phyloP scores from a whole-genome alignment of 2,888 invertebrate species.

The Oxytorus armatus region DNA sequence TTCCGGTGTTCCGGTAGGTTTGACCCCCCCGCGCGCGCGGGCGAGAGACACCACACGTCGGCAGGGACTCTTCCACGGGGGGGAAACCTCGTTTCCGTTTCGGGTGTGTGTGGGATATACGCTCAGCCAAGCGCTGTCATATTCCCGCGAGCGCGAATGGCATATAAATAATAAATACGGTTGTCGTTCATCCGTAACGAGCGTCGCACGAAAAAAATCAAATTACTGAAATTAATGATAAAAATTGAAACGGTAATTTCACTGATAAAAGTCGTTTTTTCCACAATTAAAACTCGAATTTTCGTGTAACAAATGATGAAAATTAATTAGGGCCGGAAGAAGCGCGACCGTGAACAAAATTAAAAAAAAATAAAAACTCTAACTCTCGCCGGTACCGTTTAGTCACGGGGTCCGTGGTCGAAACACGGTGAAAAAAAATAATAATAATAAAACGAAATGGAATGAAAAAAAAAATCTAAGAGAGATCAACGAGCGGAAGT shows the following conservation, averaged over 20 bases:
- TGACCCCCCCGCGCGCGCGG: conserved; percentile 74
- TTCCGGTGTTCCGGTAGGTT: conserved; percentile 85
- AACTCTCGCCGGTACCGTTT: conserved; percentile 63
- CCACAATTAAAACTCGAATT: no score
- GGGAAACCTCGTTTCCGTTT: conserved; percentile 78
- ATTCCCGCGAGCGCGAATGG: conserved; percentile 31
- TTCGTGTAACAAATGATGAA: background rate
- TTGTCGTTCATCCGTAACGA: conserved; percentile 9
- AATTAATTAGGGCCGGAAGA: conserved; percentile 3
- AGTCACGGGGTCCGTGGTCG: conserved; percentile 60
- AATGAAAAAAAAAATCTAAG: conserved; percentile 9
- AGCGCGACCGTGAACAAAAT: conserved; percentile 42
- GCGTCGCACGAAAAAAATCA: background rate
- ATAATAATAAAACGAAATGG: background rate
- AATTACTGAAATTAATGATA: background rate
- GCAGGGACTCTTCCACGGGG: conserved; percentile 43
- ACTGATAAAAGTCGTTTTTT: no score
- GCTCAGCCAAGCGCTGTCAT: conserved; percentile 73
- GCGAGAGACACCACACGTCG: conserved; percentile 59
- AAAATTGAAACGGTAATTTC: no score
- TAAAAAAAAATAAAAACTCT: conserved; percentile 22
- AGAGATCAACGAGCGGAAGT: conserved; percentile 75
- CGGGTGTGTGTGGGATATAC: conserved; percentile 81
- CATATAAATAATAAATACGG: conserved; percentile 10
- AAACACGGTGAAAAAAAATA: conserved; percentile 14